Evolutionary conservation across 2,113 vertebrate species (phyloP).

Genomic region (Hypomesus transpacificus): DNA sequence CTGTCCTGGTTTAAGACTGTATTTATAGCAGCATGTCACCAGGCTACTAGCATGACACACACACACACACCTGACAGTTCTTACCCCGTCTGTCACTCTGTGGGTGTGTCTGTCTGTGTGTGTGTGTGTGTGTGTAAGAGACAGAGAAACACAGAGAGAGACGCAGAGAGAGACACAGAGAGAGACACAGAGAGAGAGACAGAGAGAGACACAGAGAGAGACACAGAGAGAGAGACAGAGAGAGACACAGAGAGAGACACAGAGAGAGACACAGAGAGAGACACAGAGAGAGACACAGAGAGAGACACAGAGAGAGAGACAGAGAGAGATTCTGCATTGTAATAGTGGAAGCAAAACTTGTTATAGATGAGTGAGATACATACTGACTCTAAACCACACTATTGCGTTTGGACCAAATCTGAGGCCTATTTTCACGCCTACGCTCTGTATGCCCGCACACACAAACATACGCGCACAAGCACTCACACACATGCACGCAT

Average conservation of each 20-base stretch:
- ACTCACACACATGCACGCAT: conserved; percentile 1
- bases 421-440: not conserved
- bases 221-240: not conserved
- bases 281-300: not conserved
- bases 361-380: too few species aligned
- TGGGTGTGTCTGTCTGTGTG: too few species aligned
- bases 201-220: too few species aligned
- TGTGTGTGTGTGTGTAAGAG: accelerated
- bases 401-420: too few species aligned
- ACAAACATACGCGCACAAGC: not conserved
- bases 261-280: too few species aligned
- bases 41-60: not conserved
- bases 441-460: not conserved
- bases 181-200: not conserved
- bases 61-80: not conserved
- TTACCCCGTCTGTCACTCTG: not conserved
- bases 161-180: too few species aligned
- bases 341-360: too few species aligned
- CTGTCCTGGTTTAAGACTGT: conserved; percentile 67
- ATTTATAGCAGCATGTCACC: conserved; percentile 58
- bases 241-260: too few species aligned
- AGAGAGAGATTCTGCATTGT: not conserved
- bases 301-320: not conserved
- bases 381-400: too few species aligned
- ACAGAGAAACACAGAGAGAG: too few species aligned